phyloP scores from a whole-genome alignment of 2,113 vertebrate genomes.

The Pelecanoides urinatrix region DNA sequence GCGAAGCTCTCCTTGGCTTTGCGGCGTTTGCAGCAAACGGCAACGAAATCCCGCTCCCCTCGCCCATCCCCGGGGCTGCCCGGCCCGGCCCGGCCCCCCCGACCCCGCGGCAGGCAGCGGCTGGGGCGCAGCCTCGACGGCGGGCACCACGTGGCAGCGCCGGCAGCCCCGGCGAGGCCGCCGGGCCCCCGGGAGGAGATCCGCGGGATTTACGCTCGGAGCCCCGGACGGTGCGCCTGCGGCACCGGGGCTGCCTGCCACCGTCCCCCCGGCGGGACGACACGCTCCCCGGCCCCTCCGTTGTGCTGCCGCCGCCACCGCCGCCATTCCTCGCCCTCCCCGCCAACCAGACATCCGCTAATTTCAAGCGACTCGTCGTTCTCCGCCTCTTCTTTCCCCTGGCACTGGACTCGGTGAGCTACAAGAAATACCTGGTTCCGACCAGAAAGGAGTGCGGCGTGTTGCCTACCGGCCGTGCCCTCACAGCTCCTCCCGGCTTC shows the following conservation, averaged over 20 bases:
- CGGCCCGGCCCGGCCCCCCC: not conserved
- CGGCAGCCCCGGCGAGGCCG: not conserved
- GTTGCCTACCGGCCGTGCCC: not conserved
- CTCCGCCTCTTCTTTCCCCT: not conserved
- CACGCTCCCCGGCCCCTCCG: not conserved
- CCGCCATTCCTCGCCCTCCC: not conserved
- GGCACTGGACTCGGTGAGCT: not conserved
- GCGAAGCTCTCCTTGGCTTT: not conserved
- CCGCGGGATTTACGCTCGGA: not conserved
- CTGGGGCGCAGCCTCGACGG: not conserved
- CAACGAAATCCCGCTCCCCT: not conserved
- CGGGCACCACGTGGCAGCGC: not conserved
- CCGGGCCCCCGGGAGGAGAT: not conserved
- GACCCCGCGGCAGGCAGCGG: not conserved
- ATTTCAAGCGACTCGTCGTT: accelerated
- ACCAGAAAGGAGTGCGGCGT: not conserved
- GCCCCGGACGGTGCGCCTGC: not conserved
- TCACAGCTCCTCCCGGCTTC: not conserved
- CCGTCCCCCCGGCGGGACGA: not conserved
- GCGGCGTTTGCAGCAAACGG: not conserved
- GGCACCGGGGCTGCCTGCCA: not conserved
- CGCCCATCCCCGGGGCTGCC: not conserved
- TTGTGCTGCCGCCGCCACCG: not conserved
- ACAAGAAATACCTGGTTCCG: accelerated
- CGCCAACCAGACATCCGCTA: not conserved